phyloP scores from a whole-genome alignment of 2,797 vertebrate genomes.

The Enteromius anoplus region DNA sequence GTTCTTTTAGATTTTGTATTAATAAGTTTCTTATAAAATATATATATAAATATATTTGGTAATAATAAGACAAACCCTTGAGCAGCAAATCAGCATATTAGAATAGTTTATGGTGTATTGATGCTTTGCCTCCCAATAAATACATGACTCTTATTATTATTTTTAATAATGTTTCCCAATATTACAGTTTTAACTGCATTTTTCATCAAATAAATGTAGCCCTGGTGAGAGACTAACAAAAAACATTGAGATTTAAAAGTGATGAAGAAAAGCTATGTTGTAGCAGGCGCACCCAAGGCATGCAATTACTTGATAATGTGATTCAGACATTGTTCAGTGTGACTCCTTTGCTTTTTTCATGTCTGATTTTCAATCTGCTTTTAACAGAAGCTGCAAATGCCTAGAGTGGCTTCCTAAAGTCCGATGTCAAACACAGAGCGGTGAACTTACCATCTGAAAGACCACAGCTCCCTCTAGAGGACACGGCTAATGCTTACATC shows the following conservation, averaged over 20 bases:
- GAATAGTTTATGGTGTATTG: background rate
- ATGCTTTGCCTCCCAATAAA: background rate
- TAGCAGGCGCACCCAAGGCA: background rate
- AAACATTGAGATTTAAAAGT: background rate
- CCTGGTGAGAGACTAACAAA: background rate
- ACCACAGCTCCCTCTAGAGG: conserved; percentile 70
- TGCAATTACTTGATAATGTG: background rate
- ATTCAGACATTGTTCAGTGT: background rate
- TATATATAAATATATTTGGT: background rate
- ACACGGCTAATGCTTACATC: conserved; percentile 57
- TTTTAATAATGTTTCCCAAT: background rate
- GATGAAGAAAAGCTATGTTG: background rate
- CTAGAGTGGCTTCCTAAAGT: conserved; percentile 51
- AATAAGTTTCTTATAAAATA: background rate
- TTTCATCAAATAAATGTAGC: background rate
- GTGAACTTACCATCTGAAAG: conserved; percentile 57
- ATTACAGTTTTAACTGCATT: background rate
- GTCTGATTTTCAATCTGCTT: conserved; percentile 7
- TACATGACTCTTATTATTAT: no score
- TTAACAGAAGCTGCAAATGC: conserved; percentile 65
- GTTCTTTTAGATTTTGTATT: background rate
- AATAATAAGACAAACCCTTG: background rate
- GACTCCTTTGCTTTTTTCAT: no score
- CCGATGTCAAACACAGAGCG: conserved; percentile 26
- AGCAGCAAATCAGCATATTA: background rate